Conservation (phyloP, 2,113 vertebrate species). For the Pitta sordida region DNA sequence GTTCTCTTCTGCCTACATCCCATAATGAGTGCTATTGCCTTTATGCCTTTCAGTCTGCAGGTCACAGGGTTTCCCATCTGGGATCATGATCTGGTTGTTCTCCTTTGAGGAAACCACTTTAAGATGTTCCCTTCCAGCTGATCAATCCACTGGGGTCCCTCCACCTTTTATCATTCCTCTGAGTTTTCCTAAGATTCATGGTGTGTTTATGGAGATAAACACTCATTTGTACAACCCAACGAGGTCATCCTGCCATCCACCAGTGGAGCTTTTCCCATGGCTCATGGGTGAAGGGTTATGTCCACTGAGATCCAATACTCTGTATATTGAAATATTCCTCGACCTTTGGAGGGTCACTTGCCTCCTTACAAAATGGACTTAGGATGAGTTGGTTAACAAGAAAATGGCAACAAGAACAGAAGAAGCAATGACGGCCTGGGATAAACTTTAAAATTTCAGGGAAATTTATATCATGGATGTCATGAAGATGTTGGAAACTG, state of each 20-base stretch:
- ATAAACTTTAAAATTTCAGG: background rate
- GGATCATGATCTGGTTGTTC: background rate
- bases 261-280: background rate
- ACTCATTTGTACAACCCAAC: too few relatives aligned
- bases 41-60: background rate
- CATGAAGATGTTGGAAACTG: accelerated
- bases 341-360: background rate
- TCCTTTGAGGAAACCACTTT: background rate
- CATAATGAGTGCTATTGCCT: background rate
- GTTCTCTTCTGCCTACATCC: background rate
- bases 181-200: background rate
- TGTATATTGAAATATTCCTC: background rate
- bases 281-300: background rate
- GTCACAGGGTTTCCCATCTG: background rate
- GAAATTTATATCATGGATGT: background rate
- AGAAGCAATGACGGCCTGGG: background rate
- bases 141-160: background rate
- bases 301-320: background rate
- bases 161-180: background rate
- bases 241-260: background rate
- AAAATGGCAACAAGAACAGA: background rate
- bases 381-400: background rate
- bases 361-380: accelerated
- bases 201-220: background rate
- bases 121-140: background rate